Evolutionary conservation across 2,888 invertebrate species (phyloP).

Genomic region (Nineta flava): DNA sequence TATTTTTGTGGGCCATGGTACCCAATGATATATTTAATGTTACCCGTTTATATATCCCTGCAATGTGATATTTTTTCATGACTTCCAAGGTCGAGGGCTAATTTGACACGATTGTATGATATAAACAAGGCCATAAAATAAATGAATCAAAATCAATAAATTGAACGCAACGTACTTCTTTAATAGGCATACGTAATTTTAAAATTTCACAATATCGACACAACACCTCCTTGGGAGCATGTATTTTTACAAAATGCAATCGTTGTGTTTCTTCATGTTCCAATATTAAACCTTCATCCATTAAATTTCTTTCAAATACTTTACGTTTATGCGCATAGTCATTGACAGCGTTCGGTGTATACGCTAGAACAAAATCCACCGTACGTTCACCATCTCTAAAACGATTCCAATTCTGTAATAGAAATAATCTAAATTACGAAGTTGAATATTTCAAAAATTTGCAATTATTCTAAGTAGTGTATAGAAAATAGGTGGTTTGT

Average conservation of each 20-base stretch:
- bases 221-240: constrained; percentile 53
- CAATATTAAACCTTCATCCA: constrained; percentile 40
- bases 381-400: constrained; percentile 33
- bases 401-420: constrained; percentile 31
- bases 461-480: neutral
- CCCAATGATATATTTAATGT: no score
- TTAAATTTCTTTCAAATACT: constrained; percentile 43
- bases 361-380: constrained; percentile 49
- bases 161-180: constrained; percentile 32
- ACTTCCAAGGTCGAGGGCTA: no score
- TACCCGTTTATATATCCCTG: no score
- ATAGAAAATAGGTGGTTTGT: no score
- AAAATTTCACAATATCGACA: constrained; percentile 59
- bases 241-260: constrained; percentile 54
- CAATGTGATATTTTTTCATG: no score
- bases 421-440: neutral
- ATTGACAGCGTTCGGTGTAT: constrained; percentile 20
- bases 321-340: constrained; percentile 27
- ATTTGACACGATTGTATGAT: neutral
- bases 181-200: constrained; percentile 62
- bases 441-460: neutral
- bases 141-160: neutral
- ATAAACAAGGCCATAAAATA: neutral
- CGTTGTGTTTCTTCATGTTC: constrained; percentile 45
- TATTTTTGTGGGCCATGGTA: no score